These are phyloP conservation scores for Eidolon helvum DNA, from an alignment of 2,113 vertebrate species.

Conservation along the genomic window DNA sequence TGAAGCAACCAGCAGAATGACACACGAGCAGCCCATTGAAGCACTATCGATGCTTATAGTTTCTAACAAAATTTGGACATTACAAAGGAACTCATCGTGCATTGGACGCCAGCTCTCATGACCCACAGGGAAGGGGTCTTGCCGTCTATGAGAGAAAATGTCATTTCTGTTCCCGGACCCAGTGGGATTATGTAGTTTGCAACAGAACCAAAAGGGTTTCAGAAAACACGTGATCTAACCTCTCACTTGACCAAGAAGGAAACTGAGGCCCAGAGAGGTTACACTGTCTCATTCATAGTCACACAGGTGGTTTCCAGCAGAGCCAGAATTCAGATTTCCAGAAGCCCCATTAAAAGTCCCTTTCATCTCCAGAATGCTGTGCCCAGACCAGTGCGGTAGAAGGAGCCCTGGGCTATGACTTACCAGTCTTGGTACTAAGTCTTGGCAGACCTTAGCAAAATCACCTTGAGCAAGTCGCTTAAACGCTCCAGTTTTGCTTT, in stretches of 20 bases:
- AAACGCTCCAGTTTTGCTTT: neutral
- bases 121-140: neutral
- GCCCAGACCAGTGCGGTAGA: neutral
- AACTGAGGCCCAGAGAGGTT: conserved; percentile 12
- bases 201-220: neutral
- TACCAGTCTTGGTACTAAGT: neutral
- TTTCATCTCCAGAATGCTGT: neutral
- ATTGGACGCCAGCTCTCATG: neutral
- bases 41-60: neutral
- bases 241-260: neutral
- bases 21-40: neutral
- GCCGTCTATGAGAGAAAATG: neutral
- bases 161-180: neutral
- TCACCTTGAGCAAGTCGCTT: neutral
- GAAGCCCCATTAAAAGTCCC: neutral
- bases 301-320: neutral
- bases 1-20: neutral
- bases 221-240: neutral
- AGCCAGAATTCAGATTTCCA: neutral
- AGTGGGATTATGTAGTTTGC: neutral
- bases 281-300: neutral
- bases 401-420: neutral
- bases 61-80: neutral
- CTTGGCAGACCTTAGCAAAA: neutral
- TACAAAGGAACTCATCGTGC: neutral